Conservation (phyloP, 23 tunicate species). For the Botrylloides violaceus region DNA sequence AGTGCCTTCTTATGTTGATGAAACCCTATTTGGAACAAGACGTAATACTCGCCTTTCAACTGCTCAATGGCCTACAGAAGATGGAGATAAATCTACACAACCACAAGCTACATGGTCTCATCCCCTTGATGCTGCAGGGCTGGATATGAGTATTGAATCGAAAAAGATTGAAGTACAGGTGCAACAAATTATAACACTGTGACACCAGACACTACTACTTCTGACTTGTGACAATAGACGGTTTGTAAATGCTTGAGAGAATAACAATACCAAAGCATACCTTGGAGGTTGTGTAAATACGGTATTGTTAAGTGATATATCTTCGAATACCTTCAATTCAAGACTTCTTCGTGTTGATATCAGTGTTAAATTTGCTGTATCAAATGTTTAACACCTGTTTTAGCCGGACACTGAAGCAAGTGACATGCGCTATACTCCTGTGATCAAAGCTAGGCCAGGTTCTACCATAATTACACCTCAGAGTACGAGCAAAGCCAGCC, state of each 20-base stretch:
- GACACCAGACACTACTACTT: constrained; percentile 26
- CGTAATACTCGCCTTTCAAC: constrained; percentile 34
- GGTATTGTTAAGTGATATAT: not conserved
- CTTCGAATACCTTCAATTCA: not conserved
- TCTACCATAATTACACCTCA: constrained; percentile 49
- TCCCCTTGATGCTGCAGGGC: not conserved
- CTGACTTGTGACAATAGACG: constrained; percentile 21
- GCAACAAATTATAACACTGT: not conserved
- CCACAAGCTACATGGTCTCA: constrained; percentile 41
- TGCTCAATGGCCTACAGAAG: constrained; percentile 45
- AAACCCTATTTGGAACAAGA: constrained; percentile 64
- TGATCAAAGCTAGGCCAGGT: constrained; percentile 56
- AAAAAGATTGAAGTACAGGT: not conserved
- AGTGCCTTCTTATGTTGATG: constrained; percentile 83
- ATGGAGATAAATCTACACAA: not conserved
- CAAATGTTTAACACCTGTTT: not conserved
- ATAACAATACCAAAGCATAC: not conserved
- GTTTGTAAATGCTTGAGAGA: constrained; percentile 25
- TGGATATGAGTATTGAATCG: not conserved
- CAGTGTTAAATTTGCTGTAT: not conserved
- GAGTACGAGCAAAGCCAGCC: constrained; percentile 1
- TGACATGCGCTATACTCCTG: constrained; percentile 32
- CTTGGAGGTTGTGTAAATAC: not conserved
- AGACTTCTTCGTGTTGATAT: not conserved
- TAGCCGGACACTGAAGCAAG: constrained; percentile 11